phyloP scores from a whole-genome alignment of 1,140 invertebrate genomes.

The Aricia agestis region DNA sequence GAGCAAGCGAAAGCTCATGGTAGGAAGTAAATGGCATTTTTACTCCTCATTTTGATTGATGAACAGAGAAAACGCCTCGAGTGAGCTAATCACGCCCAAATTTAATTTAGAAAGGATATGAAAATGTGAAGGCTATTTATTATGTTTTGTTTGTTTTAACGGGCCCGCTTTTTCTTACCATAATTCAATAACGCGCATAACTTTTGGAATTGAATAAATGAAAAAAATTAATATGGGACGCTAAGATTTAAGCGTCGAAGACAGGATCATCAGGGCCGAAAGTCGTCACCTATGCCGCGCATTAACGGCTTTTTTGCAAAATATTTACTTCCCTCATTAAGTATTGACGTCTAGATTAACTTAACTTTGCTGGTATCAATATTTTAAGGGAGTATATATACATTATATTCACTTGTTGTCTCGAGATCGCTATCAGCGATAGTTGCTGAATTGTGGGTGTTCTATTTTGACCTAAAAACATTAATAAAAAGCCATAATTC shows the following conservation, averaged over 20 bases:
- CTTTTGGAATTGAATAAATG: slow-evolving; percentile 22
- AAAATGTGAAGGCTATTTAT: slow-evolving; percentile 57
- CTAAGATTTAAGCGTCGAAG: neutral
- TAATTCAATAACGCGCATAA: slow-evolving; percentile 44
- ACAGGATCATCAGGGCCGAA: neutral
- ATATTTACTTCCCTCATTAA: neutral
- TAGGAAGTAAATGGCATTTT: slow-evolving; percentile 63
- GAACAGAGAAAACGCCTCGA: slow-evolving; percentile 73
- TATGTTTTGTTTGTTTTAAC: slow-evolving; percentile 69
- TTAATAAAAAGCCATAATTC: slow-evolving; percentile 17
- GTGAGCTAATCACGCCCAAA: slow-evolving; percentile 70
- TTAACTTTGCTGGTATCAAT: neutral
- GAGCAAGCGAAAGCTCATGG: slow-evolving; percentile 35
- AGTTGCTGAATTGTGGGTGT: slow-evolving; percentile 9
- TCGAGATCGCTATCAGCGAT: neutral
- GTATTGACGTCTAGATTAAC: neutral
- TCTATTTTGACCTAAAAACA: slow-evolving; percentile 15
- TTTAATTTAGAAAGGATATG: slow-evolving; percentile 70
- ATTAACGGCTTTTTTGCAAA: neutral
- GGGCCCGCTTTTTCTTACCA: slow-evolving; percentile 40
- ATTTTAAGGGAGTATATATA: neutral
- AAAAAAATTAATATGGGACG: slow-evolving; percentile 7
- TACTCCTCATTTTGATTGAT: slow-evolving; percentile 67
- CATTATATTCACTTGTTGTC: too few relatives aligned
- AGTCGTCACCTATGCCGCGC: neutral